These are phyloP conservation scores for Prietella phreatophila DNA, from an alignment of 2,113 vertebrate genomes.

Conservation along the genomic window DNA sequence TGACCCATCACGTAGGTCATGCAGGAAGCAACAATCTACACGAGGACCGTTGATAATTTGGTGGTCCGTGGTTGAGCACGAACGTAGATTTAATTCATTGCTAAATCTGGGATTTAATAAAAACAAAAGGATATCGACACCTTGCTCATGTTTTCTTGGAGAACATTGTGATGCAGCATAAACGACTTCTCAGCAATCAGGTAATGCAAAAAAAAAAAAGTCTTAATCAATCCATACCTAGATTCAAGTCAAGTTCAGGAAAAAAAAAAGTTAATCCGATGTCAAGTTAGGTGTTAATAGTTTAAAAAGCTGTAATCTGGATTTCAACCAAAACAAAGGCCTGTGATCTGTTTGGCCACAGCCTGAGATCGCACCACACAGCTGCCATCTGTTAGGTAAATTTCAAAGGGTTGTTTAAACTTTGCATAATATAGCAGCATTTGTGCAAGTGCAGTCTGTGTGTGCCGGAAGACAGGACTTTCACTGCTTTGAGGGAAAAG, in stretches of 20 bases:
- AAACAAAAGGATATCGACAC: conserved; percentile 12
- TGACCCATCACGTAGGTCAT: conserved; percentile 48
- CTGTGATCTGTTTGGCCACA: conserved; percentile 20
- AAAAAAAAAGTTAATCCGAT: conserved; percentile 37
- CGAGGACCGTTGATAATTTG: conserved; percentile 40
- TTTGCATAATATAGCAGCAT: conserved; percentile 52
- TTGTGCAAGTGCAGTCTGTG: conserved; percentile 13
- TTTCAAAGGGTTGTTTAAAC: conserved; percentile 36
- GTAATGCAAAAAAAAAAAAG: conserved; percentile 53
- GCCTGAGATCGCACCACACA: conserved; percentile 39
- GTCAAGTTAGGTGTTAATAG: conserved; percentile 50
- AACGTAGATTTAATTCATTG: conserved; percentile 57
- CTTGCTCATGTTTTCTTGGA: conserved; percentile 15
- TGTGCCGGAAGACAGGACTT: conserved; percentile 56
- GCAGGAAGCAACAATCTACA: conserved; percentile 55
- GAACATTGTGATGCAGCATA: conserved; percentile 62
- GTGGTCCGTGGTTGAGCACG: conserved; percentile 47
- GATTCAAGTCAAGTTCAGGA: conserved; percentile 50
- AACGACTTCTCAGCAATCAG: conserved; percentile 60
- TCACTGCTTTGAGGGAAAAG: conserved; percentile 93
- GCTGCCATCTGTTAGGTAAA: conserved; percentile 39
- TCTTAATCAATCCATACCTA: conserved; percentile 45
- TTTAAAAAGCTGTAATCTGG: conserved; percentile 38
- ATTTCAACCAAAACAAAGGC: conserved; percentile 51
- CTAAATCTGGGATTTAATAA: conserved; percentile 34